Evolutionary conservation across 2,113 vertebrate species (phyloP).

Genomic region (Charadrius vociferus): DNA sequence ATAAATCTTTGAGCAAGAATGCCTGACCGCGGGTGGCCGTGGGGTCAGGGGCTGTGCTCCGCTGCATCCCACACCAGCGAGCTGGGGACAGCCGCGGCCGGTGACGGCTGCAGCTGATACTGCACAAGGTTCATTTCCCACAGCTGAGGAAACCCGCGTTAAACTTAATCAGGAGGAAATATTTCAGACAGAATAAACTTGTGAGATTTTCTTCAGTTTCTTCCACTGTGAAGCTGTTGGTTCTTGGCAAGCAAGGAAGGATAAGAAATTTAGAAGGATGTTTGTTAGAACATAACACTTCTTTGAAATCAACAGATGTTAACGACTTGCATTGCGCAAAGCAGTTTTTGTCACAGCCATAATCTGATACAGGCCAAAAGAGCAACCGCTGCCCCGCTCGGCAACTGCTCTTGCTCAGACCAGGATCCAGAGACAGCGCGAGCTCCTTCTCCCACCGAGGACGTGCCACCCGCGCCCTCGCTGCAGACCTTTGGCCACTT

Average conservation of each 20-base stretch:
- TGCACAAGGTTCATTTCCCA: neutral
- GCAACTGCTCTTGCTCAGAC: too few species aligned
- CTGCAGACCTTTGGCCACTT: neutral
- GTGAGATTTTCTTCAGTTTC: neutral
- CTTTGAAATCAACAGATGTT: neutral
- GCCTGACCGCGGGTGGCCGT: accelerated
- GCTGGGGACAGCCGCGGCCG: neutral
- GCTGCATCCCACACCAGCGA: too few species aligned
- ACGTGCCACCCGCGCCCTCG: too few species aligned
- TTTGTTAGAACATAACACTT: neutral
- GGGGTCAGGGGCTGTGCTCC: accelerated
- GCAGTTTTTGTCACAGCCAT: too few species aligned
- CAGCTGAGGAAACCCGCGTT: neutral
- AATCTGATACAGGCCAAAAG: too few species aligned
- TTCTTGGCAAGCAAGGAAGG: neutral
- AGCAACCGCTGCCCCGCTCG: too few species aligned
- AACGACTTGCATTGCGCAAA: too few species aligned
- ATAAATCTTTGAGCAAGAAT: neutral
- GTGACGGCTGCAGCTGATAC: neutral
- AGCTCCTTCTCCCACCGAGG: too few species aligned
- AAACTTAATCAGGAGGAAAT: neutral
- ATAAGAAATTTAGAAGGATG: neutral
- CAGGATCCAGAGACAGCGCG: too few species aligned
- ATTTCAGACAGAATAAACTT: neutral
- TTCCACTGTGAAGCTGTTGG: neutral